Percentiles rank a stretch among this genome's conserved stretches.
phyloP scores from a whole-genome alignment of 2,797 vertebrate genomes.

The Bovichtus diacanthus region DNA sequence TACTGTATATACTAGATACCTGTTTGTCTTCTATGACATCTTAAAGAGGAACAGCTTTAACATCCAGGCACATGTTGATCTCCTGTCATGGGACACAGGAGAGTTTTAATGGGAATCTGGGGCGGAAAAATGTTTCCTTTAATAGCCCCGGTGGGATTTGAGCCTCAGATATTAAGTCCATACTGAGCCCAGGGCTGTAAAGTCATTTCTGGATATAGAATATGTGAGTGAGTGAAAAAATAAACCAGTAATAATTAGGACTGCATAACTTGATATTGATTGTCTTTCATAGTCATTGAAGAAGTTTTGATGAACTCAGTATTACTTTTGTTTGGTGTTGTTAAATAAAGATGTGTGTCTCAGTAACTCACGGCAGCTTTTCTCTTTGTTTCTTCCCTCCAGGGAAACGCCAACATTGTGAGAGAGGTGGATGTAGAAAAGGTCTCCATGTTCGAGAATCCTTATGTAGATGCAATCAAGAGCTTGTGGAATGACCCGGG shows the following conservation, averaged over 20 bases:
- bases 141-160: constrained; percentile 65
- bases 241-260: constrained; percentile 55
- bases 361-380: not conserved
- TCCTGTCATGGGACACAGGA: constrained; percentile 37
- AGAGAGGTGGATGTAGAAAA: constrained; percentile 96
- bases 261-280: constrained; percentile 22
- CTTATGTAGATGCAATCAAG: constrained; percentile 94
- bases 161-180: constrained; percentile 62
- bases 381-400: constrained; percentile 19
- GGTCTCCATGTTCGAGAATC: constrained; percentile 88
- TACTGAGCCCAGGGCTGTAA: constrained; percentile 61
- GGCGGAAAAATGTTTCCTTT: constrained; percentile 57
- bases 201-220: constrained; percentile 54
- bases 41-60: constrained; percentile 7
- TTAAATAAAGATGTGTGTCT: not conserved
- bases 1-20: no score
- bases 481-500: constrained; percentile 96
- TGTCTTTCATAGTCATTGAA: not conserved
- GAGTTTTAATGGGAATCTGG: constrained; percentile 73
- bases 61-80: constrained; percentile 42
- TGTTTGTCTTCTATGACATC: not conserved
- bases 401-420: constrained; percentile 93
- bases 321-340: not conserved
- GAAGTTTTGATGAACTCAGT: not conserved
- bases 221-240: constrained; percentile 37